Evolutionary conservation across 2,888 invertebrate species (phyloP).

Genomic region (Andrena flavipes): DNA sequence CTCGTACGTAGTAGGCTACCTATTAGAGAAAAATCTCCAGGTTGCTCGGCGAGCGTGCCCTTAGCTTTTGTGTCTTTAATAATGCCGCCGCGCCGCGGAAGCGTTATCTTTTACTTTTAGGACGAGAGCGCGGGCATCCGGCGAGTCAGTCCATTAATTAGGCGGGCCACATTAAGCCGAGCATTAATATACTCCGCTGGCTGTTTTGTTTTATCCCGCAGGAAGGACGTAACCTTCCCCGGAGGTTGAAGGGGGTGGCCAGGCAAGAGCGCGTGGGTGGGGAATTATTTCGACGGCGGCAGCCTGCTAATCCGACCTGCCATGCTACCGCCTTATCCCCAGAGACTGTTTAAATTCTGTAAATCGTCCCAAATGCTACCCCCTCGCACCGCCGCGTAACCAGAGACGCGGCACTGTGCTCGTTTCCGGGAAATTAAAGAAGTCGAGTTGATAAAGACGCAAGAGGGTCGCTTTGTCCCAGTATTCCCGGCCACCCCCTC

Average conservation of each 20-base stretch:
- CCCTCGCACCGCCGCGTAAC: conserved; percentile 25
- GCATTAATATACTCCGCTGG: conserved; percentile 84
- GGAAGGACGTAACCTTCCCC: conserved; percentile 80
- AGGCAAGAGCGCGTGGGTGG: conserved; percentile 57
- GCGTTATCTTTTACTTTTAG: conserved; percentile 82
- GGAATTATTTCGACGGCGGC: conserved; percentile 74
- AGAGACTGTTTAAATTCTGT: conserved; percentile 84
- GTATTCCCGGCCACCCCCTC: neutral
- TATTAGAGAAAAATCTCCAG: conserved; percentile 34
- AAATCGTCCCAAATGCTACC: conserved; percentile 75
- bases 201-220: conserved; percentile 85
- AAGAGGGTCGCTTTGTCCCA: neutral
- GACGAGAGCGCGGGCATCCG: conserved; percentile 76
- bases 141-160: conserved; percentile 84
- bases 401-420: conserved; percentile 16
- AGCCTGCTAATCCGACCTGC: conserved; percentile 76
- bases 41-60: conserved; percentile 18
- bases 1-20: neutral
- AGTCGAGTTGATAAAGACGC: conserved; percentile 11
- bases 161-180: conserved; percentile 83
- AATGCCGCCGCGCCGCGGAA: conserved; percentile 74
- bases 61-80: conserved; percentile 80
- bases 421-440: conserved; percentile 44
- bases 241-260: conserved; percentile 66
- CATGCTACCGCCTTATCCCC: conserved; percentile 79